phyloP scores from a whole-genome alignment of 2,888 invertebrate genomes.

The Drosophila eohydei region DNA sequence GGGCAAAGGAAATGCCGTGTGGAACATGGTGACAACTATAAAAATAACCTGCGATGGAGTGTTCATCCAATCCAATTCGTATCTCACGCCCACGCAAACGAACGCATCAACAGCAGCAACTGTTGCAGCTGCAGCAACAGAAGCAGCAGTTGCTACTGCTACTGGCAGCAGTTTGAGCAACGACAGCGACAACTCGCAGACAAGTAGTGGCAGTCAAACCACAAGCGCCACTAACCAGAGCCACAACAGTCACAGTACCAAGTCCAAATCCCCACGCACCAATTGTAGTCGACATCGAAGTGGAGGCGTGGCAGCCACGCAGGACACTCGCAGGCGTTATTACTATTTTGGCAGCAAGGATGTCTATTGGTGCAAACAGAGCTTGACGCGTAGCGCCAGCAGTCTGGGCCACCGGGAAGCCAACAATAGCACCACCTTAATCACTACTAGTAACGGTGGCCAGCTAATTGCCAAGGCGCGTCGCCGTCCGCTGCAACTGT shows the following conservation, averaged over 20 bases:
- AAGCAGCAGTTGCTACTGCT: slow-evolving; percentile 22
- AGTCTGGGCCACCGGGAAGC: slow-evolving; percentile 68
- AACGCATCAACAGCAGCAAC: slow-evolving; percentile 29
- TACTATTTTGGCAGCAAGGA: slow-evolving; percentile 81
- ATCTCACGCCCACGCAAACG: slow-evolving; percentile 74
- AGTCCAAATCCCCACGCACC: slow-evolving; percentile 31
- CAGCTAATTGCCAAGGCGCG: slow-evolving; percentile 65
- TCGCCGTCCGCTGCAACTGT: slow-evolving; percentile 65
- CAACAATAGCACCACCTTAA: slow-evolving; percentile 3
- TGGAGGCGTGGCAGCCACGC: slow-evolving; percentile 7
- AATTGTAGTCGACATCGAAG: slow-evolving; percentile 39
- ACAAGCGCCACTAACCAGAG: slow-evolving; percentile 20
- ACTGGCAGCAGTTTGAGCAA: slow-evolving; percentile 45
- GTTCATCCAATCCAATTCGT: slow-evolving; percentile 84
- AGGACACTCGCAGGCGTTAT: slow-evolving; percentile 70
- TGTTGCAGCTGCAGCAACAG: slow-evolving; percentile 22
- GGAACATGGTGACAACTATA: slow-evolving; percentile 85
- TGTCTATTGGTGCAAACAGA: slow-evolving; percentile 82
- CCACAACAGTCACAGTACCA: slow-evolving; percentile 20
- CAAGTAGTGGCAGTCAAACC: slow-evolving; percentile 55
- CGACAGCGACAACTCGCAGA: slow-evolving; percentile 71
- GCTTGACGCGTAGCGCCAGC: slow-evolving; percentile 73
- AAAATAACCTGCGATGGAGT: slow-evolving; percentile 85
- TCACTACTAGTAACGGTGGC: slow-evolving; percentile 28
- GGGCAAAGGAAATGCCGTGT: slow-evolving; percentile 46